phyloP scores from a whole-genome alignment of 1,140 invertebrate genomes.

The Heliconius congener region DNA sequence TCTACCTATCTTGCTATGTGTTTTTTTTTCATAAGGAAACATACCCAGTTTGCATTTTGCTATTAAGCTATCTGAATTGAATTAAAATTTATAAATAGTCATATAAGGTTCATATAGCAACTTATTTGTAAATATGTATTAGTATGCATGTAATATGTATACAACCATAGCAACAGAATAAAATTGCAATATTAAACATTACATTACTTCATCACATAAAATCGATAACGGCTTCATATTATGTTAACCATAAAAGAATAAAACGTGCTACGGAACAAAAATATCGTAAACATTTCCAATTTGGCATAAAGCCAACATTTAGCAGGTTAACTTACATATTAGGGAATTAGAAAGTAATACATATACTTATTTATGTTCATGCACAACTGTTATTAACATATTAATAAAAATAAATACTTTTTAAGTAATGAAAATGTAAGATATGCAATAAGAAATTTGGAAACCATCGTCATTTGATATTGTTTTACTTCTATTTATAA shows the following conservation, averaged over 20 bases:
- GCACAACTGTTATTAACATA: background rate
- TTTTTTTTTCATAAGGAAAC: no score
- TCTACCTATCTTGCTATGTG: no score
- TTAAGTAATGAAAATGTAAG: background rate
- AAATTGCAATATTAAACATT: background rate
- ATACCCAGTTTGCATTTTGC: no score
- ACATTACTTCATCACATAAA: conserved; percentile 4
- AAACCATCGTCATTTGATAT: conserved; percentile 62
- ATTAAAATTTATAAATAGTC: background rate
- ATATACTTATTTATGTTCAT: background rate
- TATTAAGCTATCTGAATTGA: no score
- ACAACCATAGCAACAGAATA: conserved; percentile 19
- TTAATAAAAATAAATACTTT: background rate
- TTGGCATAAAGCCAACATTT: conserved; percentile 64
- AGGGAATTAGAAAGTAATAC: background rate
- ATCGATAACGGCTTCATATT: conserved; percentile 29
- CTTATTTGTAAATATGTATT: background rate
- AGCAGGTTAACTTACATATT: conserved; percentile 58
- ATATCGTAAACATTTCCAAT: conserved; percentile 72
- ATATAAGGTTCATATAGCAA: background rate
- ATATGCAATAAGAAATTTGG: conserved; percentile 12
- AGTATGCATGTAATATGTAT: background rate
- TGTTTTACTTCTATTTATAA: conserved; percentile 68
- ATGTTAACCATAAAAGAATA: conserved; percentile 62
- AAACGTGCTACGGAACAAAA: conserved; percentile 69